These are phyloP conservation scores for fruit fly (Drosophila melanogaster) DNA, from an alignment of 1,140 invertebrate species.

Conservation along the genomic window DNA sequence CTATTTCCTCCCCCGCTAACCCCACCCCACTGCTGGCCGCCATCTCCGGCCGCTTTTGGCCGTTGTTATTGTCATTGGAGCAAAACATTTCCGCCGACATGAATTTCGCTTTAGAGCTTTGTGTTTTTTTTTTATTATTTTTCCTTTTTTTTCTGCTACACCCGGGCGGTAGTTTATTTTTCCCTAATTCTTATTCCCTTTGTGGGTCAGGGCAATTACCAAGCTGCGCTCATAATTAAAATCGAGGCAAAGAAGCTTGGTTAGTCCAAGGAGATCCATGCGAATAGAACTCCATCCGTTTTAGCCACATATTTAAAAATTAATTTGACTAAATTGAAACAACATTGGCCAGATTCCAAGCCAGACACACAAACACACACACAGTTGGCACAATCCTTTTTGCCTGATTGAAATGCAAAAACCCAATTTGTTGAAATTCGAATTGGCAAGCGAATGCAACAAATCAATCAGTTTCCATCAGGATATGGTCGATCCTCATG, in stretches of 20 bases:
- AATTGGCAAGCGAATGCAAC: slow-evolving; percentile 62
- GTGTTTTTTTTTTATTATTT: slow-evolving; percentile 38
- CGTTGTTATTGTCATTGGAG: slow-evolving; percentile 59
- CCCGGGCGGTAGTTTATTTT: slow-evolving; percentile 10
- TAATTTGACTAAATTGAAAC: slow-evolving; percentile 53
- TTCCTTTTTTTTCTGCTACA: background rate
- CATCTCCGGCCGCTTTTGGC: slow-evolving; percentile 54
- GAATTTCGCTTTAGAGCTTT: slow-evolving; percentile 56
- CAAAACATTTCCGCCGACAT: slow-evolving; percentile 64
- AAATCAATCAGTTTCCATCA: slow-evolving; percentile 67
- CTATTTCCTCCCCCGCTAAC: background rate
- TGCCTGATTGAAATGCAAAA: slow-evolving; percentile 79
- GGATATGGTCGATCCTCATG: slow-evolving; percentile 1
- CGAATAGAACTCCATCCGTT: background rate
- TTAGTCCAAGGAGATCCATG: background rate
- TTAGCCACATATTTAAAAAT: slow-evolving; percentile 53
- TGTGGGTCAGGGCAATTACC: slow-evolving; percentile 38
- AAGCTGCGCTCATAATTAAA: slow-evolving; percentile 28
- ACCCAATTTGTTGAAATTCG: slow-evolving; percentile 72
- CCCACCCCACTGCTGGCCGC: slow-evolving; percentile 10
- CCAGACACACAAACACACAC: slow-evolving; percentile 5
- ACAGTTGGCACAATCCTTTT: slow-evolving; percentile 60
- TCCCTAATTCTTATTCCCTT: slow-evolving; percentile 31
- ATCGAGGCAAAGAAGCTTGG: background rate
- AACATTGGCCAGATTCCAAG: slow-evolving; percentile 50